These are phyloP conservation scores for Coremacera marginata DNA, from an alignment of 2,888 invertebrate species.

Conservation along the genomic window DNA sequence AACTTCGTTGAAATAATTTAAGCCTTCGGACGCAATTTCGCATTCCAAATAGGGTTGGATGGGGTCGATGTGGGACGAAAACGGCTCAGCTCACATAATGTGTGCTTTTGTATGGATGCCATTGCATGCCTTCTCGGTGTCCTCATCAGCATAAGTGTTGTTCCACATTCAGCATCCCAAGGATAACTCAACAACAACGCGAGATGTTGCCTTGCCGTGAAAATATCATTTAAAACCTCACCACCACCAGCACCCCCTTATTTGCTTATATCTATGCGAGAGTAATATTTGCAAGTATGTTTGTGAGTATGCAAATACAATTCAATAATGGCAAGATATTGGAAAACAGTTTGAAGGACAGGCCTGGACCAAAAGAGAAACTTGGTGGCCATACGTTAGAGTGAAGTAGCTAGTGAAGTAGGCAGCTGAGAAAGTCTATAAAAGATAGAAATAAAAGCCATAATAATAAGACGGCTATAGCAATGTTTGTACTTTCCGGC, in stretches of 20 bases:
- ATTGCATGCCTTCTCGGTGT: not conserved
- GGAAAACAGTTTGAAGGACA: constrained; percentile 45
- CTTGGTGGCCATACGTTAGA: constrained; percentile 43
- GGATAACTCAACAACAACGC: not conserved
- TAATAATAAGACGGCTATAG: not conserved
- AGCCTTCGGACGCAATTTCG: not conserved
- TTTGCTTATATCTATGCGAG: constrained; percentile 11
- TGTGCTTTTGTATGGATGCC: not conserved
- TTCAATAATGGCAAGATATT: constrained; percentile 47
- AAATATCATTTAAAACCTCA: not conserved
- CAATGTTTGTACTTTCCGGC: not conserved
- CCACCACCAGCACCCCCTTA: not conserved
- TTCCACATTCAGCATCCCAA: constrained; percentile 4
- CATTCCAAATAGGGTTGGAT: too few species aligned
- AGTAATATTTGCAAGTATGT: constrained; percentile 2
- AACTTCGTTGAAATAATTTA: constrained; percentile 15
- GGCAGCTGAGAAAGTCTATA: constrained; percentile 19
- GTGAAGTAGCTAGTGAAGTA: constrained; percentile 47
- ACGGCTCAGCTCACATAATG: too few species aligned
- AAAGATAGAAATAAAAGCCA: not conserved
- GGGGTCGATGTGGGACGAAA: too few species aligned
- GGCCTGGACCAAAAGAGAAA: constrained; percentile 39
- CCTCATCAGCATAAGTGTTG: constrained; percentile 27
- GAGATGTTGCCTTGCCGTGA: not conserved
- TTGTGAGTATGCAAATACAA: constrained; percentile 40